Evolutionary conservation across 2,797 vertebrate genomes (phyloP).

Genomic region (Phoxinus dragarum): DNA sequence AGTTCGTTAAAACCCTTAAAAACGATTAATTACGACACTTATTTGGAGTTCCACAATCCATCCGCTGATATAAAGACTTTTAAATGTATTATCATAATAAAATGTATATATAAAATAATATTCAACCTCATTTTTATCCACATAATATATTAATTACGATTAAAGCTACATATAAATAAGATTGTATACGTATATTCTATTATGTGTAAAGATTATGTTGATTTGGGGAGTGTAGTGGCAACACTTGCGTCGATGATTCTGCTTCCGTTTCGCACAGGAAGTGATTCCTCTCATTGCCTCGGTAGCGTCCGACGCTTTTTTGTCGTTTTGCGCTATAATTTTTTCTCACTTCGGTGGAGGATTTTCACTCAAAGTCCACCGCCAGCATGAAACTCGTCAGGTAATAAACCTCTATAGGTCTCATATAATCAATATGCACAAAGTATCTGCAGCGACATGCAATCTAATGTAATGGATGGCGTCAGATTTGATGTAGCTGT

Average conservation of each 20-base stretch:
- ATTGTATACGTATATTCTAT: neutral
- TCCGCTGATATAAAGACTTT: neutral
- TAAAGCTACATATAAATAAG: neutral
- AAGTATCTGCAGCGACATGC: accelerated
- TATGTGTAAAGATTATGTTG: neutral
- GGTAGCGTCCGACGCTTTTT: conserved; percentile 66
- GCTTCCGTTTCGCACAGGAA: conserved; percentile 52
- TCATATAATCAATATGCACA: accelerated
- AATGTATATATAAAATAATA: too few relatives aligned
- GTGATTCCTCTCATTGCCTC: conserved; percentile 23
- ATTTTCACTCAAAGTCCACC: conserved; percentile 66
- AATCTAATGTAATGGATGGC: conserved; percentile 61
- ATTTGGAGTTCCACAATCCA: too few relatives aligned
- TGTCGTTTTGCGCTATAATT: conserved; percentile 71
- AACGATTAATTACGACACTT: neutral
- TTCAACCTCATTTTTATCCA: accelerated
- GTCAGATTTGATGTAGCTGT: conserved; percentile 64
- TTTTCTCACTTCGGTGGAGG: conserved; percentile 74
- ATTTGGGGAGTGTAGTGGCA: neutral
- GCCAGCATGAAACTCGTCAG: conserved; percentile 83
- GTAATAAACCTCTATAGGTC: conserved; percentile 53
- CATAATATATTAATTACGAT: neutral
- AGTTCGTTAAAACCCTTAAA: neutral
- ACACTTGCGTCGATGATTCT: neutral
- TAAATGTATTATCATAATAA: neutral